phyloP scores from a whole-genome alignment of 2,888 invertebrate species.

The Drosophila quasianomalipes region DNA sequence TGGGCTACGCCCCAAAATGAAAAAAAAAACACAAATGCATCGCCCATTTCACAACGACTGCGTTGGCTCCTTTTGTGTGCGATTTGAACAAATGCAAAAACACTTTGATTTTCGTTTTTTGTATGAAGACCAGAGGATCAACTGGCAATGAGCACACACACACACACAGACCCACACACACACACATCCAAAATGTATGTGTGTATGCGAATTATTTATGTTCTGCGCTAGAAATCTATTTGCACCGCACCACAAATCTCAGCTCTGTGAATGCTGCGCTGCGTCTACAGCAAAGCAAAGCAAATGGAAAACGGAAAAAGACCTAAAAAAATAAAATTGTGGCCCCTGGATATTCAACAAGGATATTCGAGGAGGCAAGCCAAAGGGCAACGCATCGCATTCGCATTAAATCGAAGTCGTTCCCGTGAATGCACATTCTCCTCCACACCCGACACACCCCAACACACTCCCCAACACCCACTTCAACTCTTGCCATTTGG shows the following conservation, averaged over 20 bases:
- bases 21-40: conserved; percentile 2
- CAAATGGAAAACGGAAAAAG: conserved; percentile 17
- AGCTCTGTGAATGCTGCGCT: conserved; percentile 71
- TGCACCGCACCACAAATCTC: conserved; percentile 84
- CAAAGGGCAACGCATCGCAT: conserved; percentile 62
- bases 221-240: conserved; percentile 84
- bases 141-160: conserved; percentile 44
- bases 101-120: conserved; percentile 76
- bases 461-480: conserved; percentile 7
- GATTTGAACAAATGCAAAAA: conserved; percentile 79
- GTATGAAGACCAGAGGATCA: conserved; percentile 66
- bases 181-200: conserved; percentile 21
- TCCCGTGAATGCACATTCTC: conserved; percentile 40
- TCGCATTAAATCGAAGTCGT: conserved; percentile 83
- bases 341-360: conserved; percentile 46
- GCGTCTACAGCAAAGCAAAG: conserved; percentile 41
- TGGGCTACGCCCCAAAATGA: conserved; percentile 34
- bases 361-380: conserved; percentile 45
- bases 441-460: not conserved
- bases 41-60: conserved; percentile 30
- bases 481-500: conserved; percentile 69
- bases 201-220: conserved; percentile 83
- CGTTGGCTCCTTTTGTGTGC: conserved; percentile 62
- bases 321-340: conserved; percentile 44
- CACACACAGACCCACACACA: conserved; percentile 22